phyloP scores from a whole-genome alignment of 2,113 vertebrate genomes.

The Chrysochloris asiatica region DNA sequence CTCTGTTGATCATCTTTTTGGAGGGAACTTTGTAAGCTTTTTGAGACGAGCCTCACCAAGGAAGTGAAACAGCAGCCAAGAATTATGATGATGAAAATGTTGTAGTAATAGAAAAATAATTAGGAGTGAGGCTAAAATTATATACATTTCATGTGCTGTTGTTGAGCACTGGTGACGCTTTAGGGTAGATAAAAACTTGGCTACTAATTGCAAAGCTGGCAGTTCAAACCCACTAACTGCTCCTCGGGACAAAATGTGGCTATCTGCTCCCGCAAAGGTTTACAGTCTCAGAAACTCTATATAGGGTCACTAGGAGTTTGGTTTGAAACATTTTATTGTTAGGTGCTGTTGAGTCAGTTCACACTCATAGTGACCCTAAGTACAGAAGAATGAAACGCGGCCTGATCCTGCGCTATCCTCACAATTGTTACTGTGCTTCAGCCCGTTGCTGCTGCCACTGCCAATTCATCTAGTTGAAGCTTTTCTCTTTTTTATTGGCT shows the following conservation, averaged over 20 bases:
- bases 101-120: constrained; percentile 19
- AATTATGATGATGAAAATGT: background rate
- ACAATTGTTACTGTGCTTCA: background rate
- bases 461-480: background rate
- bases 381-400: background rate
- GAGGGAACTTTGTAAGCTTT: background rate
- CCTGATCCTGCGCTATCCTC: background rate
- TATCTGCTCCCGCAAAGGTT: too few relatives aligned
- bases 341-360: too few relatives aligned
- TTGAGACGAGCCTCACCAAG: constrained; percentile 42
- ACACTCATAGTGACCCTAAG: background rate
- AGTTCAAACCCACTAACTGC: too few relatives aligned
- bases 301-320: too few relatives aligned
- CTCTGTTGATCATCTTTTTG: background rate
- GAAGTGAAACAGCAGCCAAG: background rate
- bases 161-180: too few relatives aligned
- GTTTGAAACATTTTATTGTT: too few relatives aligned
- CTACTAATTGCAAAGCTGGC: too few relatives aligned
- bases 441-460: background rate
- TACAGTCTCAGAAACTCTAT: too few relatives aligned
- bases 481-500: background rate
- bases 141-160: background rate
- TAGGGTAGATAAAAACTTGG: too few relatives aligned
- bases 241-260: too few relatives aligned
- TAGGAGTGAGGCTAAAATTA: constrained; percentile 33